Evolutionary conservation across 2,888 invertebrate species (phyloP).

Genomic region (Phengaris alcon): DNA sequence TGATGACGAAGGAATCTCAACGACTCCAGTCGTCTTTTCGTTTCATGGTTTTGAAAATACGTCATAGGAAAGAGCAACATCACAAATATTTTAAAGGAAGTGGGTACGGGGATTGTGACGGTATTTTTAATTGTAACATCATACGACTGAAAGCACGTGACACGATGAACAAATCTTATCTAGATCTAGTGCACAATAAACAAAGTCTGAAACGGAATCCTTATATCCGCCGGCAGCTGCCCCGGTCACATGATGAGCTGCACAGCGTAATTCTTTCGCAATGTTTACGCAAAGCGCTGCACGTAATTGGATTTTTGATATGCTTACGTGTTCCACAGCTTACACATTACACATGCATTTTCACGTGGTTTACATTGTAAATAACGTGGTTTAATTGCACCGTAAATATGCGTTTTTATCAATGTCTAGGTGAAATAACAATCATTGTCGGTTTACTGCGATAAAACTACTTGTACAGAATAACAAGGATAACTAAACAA

Average conservation of each 20-base stretch:
- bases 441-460: neutral
- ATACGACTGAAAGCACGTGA: neutral
- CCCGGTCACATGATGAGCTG: slow-evolving; percentile 43
- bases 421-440: neutral
- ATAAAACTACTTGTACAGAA: neutral
- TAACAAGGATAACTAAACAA: neutral
- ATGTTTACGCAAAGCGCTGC: slow-evolving; percentile 33
- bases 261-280: slow-evolving; percentile 44
- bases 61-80: no score
- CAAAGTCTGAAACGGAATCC: slow-evolving; percentile 37
- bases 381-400: neutral
- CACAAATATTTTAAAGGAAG: no score
- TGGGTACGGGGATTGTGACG: no score
- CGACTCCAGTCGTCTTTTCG: no score
- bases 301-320: slow-evolving; percentile 22
- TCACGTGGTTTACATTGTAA: slow-evolving; percentile 8
- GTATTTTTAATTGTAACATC: neutral
- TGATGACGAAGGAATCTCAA: no score
- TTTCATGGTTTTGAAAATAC: no score
- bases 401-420: neutral
- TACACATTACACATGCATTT: slow-evolving; percentile 14
- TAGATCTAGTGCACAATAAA: slow-evolving; percentile 14
- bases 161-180: slow-evolving; percentile 7
- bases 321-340: neutral
- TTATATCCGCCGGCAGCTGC: slow-evolving; percentile 37